Conservation (phyloP, 2,888 invertebrate genomes). For the Metopia argyrocephala region DNA sequence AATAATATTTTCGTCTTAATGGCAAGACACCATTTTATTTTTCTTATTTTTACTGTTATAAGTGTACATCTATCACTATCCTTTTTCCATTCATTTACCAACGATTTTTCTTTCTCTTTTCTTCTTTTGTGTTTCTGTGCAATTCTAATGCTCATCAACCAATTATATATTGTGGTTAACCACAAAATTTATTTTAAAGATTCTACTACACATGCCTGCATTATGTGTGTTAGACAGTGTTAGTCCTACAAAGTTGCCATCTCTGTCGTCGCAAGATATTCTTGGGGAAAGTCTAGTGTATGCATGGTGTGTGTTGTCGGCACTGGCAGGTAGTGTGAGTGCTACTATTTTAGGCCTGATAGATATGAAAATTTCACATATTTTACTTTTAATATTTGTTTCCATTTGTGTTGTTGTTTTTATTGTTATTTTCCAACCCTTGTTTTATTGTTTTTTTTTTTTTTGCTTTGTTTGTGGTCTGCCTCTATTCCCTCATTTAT, state of each 20-base stretch:
- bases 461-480: too few species aligned
- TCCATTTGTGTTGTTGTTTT: slow-evolving; percentile 4
- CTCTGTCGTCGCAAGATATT: slow-evolving; percentile 44
- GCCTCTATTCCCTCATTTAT: slow-evolving; percentile 25
- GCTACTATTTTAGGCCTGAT: slow-evolving; percentile 17
- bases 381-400: background rate
- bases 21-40: slow-evolving; percentile 55
- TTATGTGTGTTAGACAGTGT: slow-evolving; percentile 13
- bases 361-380: too few species aligned
- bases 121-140: background rate
- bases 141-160: slow-evolving; percentile 73
- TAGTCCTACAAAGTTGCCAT: slow-evolving; percentile 20
- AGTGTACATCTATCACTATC: slow-evolving; percentile 16
- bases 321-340: too few species aligned
- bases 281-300: slow-evolving; percentile 36
- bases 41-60: slow-evolving; percentile 14
- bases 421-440: slow-evolving; percentile 48
- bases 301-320: too few species aligned
- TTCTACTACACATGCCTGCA: slow-evolving; percentile 29
- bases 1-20: slow-evolving; percentile 3
- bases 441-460: slow-evolving; percentile 61
- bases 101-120: slow-evolving; percentile 66
- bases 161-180: slow-evolving; percentile 79
- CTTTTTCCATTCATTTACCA: background rate
- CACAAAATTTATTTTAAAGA: slow-evolving; percentile 77